A percentile compares a stretch with the other conserved stretches of the same genome.
Evolutionary conservation across 2,888 invertebrate species (phyloP).

Genomic region (Conops quadrifasciatus): DNA sequence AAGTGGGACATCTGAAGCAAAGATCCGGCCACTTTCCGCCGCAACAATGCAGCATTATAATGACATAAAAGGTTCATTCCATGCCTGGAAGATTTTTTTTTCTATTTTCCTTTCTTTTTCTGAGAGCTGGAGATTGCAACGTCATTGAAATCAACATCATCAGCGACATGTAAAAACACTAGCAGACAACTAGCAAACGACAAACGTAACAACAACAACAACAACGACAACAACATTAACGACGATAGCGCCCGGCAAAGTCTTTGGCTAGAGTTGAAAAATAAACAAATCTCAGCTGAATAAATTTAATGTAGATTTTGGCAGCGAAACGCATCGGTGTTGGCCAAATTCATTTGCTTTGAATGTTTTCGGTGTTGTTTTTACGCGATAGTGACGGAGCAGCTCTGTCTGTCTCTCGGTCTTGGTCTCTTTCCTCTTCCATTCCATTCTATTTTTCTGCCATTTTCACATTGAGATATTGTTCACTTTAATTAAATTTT

Average conservation of each 20-base stretch:
- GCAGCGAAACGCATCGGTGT: slow-evolving; percentile 52
- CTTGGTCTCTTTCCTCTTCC: not conserved
- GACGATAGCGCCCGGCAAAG: too few species aligned
- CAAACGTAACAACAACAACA: not conserved
- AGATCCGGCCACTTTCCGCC: not conserved
- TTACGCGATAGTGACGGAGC: not conserved
- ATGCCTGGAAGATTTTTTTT: not conserved
- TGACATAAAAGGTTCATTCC: not conserved
- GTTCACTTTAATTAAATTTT: slow-evolving; percentile 39
- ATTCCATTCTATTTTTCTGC: not conserved
- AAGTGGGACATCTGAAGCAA: not conserved
- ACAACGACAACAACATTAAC: not conserved
- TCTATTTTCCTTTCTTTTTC: not conserved
- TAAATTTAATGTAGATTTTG: slow-evolving; percentile 63
- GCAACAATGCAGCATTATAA: not conserved
- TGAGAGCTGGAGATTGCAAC: not conserved
- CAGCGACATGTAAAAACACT: slow-evolving; percentile 4
- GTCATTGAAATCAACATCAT: not conserved
- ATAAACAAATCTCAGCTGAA: slow-evolving; percentile 46
- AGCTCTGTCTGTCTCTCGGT: not conserved
- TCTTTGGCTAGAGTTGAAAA: not conserved
- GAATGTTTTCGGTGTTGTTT: slow-evolving; percentile 18
- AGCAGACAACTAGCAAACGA: not conserved
- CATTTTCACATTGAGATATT: slow-evolving; percentile 33
- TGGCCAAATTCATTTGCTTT: slow-evolving; percentile 42